Conservation (phyloP, 2,113 vertebrate genomes). For the Tympanuchus pallidicinctus region DNA sequence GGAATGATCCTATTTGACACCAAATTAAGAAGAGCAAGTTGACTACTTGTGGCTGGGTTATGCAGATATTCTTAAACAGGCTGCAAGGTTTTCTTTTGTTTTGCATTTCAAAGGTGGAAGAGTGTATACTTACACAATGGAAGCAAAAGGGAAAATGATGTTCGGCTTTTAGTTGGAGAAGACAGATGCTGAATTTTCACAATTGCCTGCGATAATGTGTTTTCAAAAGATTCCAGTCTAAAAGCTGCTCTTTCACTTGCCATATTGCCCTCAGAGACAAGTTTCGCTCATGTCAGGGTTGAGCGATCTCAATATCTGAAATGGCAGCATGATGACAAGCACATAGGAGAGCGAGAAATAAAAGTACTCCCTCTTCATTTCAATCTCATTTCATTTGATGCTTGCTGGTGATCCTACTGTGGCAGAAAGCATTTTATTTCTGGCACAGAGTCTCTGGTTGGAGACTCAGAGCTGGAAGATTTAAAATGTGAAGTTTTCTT, state of each 20-base stretch:
- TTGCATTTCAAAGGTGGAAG: neutral
- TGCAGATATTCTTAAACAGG: neutral
- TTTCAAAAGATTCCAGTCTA: neutral
- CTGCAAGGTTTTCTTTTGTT: neutral
- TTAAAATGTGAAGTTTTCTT: neutral
- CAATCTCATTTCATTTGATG: constrained; percentile 16
- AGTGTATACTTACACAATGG: rapidly evolving
- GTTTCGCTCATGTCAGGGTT: constrained; percentile 17
- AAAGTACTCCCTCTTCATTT: neutral
- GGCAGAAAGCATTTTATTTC: neutral
- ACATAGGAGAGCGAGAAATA: constrained; percentile 24
- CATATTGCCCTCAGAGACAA: neutral
- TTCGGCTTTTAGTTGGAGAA: neutral
- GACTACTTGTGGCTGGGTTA: neutral
- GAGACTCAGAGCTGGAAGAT: neutral
- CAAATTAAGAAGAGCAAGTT: neutral
- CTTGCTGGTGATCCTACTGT: neutral
- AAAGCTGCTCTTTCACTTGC: constrained; percentile 27
- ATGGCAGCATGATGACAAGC: constrained; percentile 2
- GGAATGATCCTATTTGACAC: neutral
- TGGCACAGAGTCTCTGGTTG: neutral
- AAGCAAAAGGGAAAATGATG: neutral
- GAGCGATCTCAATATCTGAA: constrained; percentile 38
- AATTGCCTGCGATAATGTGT: neutral
- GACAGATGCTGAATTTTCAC: neutral